phyloP scores from a whole-genome alignment of 2,888 invertebrate species.

The Pseudococcus viburni region DNA sequence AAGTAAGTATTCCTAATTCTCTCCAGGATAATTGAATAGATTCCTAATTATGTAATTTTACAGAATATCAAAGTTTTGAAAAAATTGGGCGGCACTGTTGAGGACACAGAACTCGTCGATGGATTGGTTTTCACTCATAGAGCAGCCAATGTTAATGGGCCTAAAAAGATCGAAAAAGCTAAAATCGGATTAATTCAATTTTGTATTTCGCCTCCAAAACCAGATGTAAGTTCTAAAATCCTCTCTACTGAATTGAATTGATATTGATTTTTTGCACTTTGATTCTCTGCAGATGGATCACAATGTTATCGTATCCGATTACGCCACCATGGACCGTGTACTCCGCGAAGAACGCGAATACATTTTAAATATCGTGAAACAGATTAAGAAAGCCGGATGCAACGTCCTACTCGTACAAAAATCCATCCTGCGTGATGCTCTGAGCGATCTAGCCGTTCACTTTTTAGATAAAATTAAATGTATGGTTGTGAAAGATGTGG shows the following conservation, averaged over 20 bases:
- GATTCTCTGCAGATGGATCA: slow-evolving; percentile 85
- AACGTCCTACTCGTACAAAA: slow-evolving; percentile 95
- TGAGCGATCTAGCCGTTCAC: slow-evolving; percentile 96
- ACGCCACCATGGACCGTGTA: slow-evolving; percentile 99
- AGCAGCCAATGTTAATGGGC: slow-evolving; percentile 90
- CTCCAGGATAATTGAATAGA: background rate
- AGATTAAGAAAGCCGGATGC: slow-evolving; percentile 98
- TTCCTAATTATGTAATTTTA: slow-evolving; percentile 65
- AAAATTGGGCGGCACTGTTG: slow-evolving; percentile 96
- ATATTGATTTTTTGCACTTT: background rate
- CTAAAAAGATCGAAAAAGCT: slow-evolving; percentile 94
- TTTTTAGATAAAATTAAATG: slow-evolving; percentile 99
- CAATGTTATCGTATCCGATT: slow-evolving; percentile 96
- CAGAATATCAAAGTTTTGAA: slow-evolving; percentile 95
- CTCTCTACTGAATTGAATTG: background rate
- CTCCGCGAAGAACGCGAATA: slow-evolving; percentile 97
- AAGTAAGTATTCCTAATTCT: slow-evolving; percentile 71
- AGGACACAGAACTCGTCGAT: slow-evolving; percentile 95
- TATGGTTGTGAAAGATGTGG: slow-evolving; percentile 97
- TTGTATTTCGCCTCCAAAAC: slow-evolving; percentile 99
- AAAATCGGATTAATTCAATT: slow-evolving; percentile 99
- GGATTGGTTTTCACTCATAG: slow-evolving; percentile 96
- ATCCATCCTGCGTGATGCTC: slow-evolving; percentile 86
- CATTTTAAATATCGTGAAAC: slow-evolving; percentile 97
- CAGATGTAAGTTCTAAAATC: slow-evolving; percentile 80